Evolutionary conservation across 2,888 invertebrate species (phyloP), one percentile per base, ranked within the genome.

Genomic region (Caenorhabditis plicata): DNA sequence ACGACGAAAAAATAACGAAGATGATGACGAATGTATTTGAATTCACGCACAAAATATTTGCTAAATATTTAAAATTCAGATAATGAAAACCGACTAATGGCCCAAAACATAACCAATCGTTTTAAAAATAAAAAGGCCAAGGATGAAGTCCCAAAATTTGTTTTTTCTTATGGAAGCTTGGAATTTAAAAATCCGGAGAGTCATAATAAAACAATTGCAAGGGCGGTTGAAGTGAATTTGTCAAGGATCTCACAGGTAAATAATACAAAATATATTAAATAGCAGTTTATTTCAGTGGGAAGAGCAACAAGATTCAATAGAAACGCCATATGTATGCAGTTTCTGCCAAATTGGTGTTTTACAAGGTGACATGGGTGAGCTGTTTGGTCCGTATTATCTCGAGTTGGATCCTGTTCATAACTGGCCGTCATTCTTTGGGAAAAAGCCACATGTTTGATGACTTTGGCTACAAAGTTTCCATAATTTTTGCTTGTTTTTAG

Each of bases 331-430:
- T 26, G 11, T 35, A 7, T 68, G 68, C 43, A 55, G 62, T 5
- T 45, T 68, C 17, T 68, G 68, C 26, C 60, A 57, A 26, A 11
- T 29, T 17, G 54, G 54, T 31, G 32, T 23, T 22, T 40, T 43
- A 25, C 43, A 44, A 25, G 62, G 50, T 26, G 19, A 27, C 8
- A 32, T 50, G 20, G 61, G 61, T 5, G 61, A 68, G 36, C 54
- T 68, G 1, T 68, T 64, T 41, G 68, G 68, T 26, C 68, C 68
- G 4, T 68, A 68, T 46, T 65, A 65, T 47, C 35, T 52, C 9
- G 40, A 40, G n/a, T 42, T 39, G n/a, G 44, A 33, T 38, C 19
- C 44, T 3, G 40, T 40, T 4, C 53, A 52, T 23, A 22, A 49
- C 20, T 68, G 68, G 68, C 68, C 68, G 7, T 43, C 44, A 1